Evolutionary conservation across 2,797 vertebrate genomes (phyloP).

Genomic region (Enteromius thamalakanensis): DNA sequence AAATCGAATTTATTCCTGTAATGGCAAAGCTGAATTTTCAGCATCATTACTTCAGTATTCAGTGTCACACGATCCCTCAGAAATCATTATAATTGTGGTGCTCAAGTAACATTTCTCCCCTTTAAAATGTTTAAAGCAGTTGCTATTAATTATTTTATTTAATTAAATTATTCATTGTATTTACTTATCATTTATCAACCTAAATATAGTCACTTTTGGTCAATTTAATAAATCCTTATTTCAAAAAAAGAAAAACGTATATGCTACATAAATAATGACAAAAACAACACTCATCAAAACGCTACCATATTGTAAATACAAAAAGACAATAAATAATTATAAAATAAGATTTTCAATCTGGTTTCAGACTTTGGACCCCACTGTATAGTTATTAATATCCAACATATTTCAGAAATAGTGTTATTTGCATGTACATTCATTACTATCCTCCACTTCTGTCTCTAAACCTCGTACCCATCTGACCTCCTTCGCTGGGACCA

Average conservation of each 20-base stretch:
- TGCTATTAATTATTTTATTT: too few species aligned
- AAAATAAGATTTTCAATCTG: not conserved
- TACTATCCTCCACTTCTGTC: not conserved
- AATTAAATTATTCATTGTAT: not conserved
- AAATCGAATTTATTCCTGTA: too few species aligned
- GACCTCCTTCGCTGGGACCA: constrained; percentile 58
- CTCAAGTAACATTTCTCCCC: too few species aligned
- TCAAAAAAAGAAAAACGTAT: not conserved
- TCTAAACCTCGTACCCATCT: constrained; percentile 62
- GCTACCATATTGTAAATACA: not conserved
- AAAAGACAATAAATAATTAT: not conserved
- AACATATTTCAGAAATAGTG: constrained; percentile 31
- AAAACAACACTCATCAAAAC: not conserved
- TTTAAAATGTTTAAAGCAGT: too few species aligned
- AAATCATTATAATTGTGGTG: too few species aligned
- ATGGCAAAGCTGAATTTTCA: too few species aligned
- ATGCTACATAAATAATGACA: not conserved
- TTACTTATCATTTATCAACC: too few species aligned
- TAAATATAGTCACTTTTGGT: not conserved
- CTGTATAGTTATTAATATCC: constrained; percentile 2
- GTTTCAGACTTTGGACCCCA: constrained; percentile 25
- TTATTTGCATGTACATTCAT: constrained; percentile 48
- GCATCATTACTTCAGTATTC: too few species aligned
- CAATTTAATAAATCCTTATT: not conserved
- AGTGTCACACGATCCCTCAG: too few species aligned